Evolutionary conservation across 2,888 invertebrate species (phyloP), one percentile per base, ranked within the genome.

Genomic region (Caenorhabditis sp.): DNA sequence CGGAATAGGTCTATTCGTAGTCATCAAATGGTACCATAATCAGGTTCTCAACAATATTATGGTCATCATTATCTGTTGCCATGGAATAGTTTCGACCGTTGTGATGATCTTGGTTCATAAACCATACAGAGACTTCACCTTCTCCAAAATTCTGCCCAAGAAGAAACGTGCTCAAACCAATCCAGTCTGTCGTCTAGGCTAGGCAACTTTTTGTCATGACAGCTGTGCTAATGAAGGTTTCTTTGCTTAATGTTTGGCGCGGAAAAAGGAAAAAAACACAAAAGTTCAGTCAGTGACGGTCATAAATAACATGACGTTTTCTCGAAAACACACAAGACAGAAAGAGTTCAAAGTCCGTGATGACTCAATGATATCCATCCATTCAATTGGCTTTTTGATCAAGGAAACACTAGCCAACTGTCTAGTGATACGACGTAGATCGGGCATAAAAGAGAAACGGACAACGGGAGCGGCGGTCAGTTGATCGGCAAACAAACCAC

Each of bases 61-160:
- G 18, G 4, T 18, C 47, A 47, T 47, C 18, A 3, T 2, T 18
- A 5, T 47, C 18, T 47, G 8, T n/a, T 5, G n/a, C 2, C 47
- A 47, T 47, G 47, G 47, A n/a, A 20, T 20, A 4, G 47, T n/a
- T 2, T 47, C 47, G n/a, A 47, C 47, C 4, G 5, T 47, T 9
- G 47, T 47, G 18, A 47, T 47, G 47, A 47, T 47, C 6, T n/a
- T 47, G 18, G 47, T 47, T 9, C 47, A 47, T 18, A 47, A 47
- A 47, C 47, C 47, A 3, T 47, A 47, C 18, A n/a, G 47, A 20
- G 47, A 47, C 47, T 47, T 47, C 20, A 18, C 47, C 2, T n/a
- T 47, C 9, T 47, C 47, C 9, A 47, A 6, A n/a, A 4, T 47
- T 3, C n/a, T 1, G 47, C 11, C 5, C n/a, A n/a, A n/a, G n/a